These are phyloP conservation scores for Drosophila chauvacae DNA, from an alignment of 1,140 invertebrate genomes.

Conservation along the genomic window DNA sequence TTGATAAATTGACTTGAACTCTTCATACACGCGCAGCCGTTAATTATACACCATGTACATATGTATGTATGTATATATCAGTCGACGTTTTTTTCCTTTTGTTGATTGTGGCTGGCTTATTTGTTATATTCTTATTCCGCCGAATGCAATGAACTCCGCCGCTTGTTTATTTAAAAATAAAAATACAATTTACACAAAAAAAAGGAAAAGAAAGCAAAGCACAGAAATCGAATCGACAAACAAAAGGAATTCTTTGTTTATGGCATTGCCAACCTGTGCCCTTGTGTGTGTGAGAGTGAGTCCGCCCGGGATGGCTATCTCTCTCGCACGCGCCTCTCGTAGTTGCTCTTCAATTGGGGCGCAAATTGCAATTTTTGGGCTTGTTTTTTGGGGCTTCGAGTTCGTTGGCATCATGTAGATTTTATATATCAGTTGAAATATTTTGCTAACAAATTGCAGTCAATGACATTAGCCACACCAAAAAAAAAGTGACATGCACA, in stretches of 20 bases:
- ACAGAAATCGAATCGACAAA: constrained; percentile 61
- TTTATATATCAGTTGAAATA: constrained; percentile 81
- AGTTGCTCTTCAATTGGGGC: constrained; percentile 59
- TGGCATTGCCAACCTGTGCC: constrained; percentile 68
- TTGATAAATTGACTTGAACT: constrained; percentile 76
- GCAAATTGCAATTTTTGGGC: constrained; percentile 59
- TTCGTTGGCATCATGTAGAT: constrained; percentile 76
- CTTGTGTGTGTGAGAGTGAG: constrained; percentile 2
- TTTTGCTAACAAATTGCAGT: constrained; percentile 84
- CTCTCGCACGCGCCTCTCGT: constrained; percentile 14
- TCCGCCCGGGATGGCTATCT: constrained; percentile 18
- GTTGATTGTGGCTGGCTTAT: constrained; percentile 34
- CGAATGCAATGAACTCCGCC: constrained; percentile 71
- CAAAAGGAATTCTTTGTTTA: constrained; percentile 81
- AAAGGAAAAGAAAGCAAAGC: constrained; percentile 26
- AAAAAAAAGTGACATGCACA: constrained; percentile 9
- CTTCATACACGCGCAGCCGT: constrained; percentile 60
- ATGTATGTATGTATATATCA: constrained; percentile 13
- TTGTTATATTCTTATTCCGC: constrained; percentile 52
- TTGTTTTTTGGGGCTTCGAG: constrained; percentile 44
- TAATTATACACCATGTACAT: constrained; percentile 50
- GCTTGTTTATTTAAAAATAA: constrained; percentile 80
- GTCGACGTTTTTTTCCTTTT: constrained; percentile 38
- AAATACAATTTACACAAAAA: constrained; percentile 65
- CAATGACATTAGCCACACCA: constrained; percentile 68